Conservation (phyloP, 2,888 invertebrate genomes). For the Malthinus seriepunctatus region DNA sequence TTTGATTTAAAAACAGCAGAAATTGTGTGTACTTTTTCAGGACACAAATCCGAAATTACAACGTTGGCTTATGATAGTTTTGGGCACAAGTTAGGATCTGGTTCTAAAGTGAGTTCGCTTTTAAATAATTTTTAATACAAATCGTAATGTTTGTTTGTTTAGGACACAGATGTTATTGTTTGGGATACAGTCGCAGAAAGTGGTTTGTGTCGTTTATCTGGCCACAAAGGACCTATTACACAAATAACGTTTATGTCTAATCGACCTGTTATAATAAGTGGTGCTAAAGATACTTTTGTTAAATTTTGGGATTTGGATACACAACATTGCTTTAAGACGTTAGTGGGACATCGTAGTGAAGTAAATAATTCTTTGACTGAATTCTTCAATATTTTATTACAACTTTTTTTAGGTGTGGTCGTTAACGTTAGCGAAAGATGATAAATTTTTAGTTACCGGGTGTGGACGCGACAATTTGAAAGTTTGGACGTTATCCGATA, state of each 20-base stretch:
- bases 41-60: conserved; percentile 86
- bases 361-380: conserved; percentile 50
- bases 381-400: too few species aligned
- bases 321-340: conserved; percentile 93
- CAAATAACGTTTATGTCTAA: conserved; percentile 75
- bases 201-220: conserved; percentile 86
- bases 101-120: conserved; percentile 68
- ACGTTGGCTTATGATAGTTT: conserved; percentile 79
- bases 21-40: conserved; percentile 72
- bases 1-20: conserved; percentile 78
- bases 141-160: conserved; percentile 40
- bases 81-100: conserved; percentile 87
- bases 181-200: conserved; percentile 94
- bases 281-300: conserved; percentile 91
- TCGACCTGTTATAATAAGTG: conserved; percentile 72
- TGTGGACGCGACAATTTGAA: conserved; percentile 81
- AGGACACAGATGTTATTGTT: conserved; percentile 92
- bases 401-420: conserved; percentile 74
- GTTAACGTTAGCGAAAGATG: conserved; percentile 76
- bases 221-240: conserved; percentile 90
- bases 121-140: conserved; percentile 2
- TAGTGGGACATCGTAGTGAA: conserved; percentile 87
- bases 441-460: conserved; percentile 85
- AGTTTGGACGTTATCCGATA: conserved; percentile 78
- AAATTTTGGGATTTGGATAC: conserved; percentile 98